Base-by-base conservation (phyloP, 2,113 vertebrate species). In the Meleagris gallopavo region DNA sequence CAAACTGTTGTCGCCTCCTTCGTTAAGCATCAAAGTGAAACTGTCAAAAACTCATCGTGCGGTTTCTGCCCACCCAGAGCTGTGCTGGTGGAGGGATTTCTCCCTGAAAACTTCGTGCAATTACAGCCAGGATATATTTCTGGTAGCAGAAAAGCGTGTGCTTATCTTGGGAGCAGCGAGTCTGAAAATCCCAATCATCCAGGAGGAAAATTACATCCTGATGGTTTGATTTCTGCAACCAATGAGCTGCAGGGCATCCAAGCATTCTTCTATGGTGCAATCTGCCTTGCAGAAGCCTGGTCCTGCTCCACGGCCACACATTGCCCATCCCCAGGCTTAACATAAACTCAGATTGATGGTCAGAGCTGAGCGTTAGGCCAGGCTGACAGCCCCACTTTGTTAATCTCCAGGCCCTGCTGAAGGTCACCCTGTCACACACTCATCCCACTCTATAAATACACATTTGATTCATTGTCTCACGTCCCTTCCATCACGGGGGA, bases 401-500 rank as follows among this genome's bases (percentile, higher is more conserved):
- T 55, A 21, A 62, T 58, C 4, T 2, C 45, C 24, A 25, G 46
- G 89, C 69, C 55, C 17, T 16, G 91, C 40, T 78, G 91, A 96
- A 95, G 93, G 94, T 95, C 89, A 96, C 91, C 83, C 72, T 81
- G 87, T 13, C 25, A 22, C 74, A 65, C 27, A 36, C 87, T 91
- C 95, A 15, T 40, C 55, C 14, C 40, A 40, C 45, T 4, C 95
- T 91, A 89, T 93, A 95, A 94, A 96, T 95, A 81, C 6, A 14
- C 61, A 18, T 80, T 88, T 95, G 94, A 96, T 89, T 96, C 95
- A 94, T 69, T 62, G 66, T 58, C 89, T 88, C 73, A 54, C 2
- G 48, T 74, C 29, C 77, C 57, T 67, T 89, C 77, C 38, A 50
- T 81, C 67, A n/a, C 4, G 0, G 21, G 78, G 55, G 32, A 62